Percentiles rank a stretch among this genome's conserved stretches.
phyloP scores from a whole-genome alignment of 2,888 invertebrate species.

The Ophraella communa region DNA sequence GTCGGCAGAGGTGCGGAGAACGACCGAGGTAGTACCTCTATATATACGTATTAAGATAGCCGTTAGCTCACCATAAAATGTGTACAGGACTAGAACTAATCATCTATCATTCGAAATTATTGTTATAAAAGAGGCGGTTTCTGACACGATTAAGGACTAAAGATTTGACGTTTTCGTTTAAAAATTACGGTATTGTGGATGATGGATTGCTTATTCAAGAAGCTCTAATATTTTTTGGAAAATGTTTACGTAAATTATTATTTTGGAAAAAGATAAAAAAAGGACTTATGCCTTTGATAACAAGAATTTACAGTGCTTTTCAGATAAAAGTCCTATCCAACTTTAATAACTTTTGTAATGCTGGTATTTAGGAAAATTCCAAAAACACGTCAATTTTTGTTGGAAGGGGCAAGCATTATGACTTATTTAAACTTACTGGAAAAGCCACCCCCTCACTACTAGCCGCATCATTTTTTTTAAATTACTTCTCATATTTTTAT shows the following conservation, averaged over 20 bases:
- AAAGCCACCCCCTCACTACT: too few relatives aligned
- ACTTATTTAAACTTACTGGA: too few relatives aligned
- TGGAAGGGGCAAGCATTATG: too few relatives aligned
- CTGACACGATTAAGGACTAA: constrained; percentile 39
- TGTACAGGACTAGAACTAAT: constrained; percentile 40
- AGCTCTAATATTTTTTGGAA: not conserved
- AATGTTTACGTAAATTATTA: not conserved
- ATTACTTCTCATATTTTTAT: too few relatives aligned
- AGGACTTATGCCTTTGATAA: too few relatives aligned
- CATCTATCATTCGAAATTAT: constrained; percentile 46
- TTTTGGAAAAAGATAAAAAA: too few relatives aligned
- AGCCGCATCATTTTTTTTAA: too few relatives aligned
- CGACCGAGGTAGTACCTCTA: constrained; percentile 28
- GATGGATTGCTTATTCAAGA: constrained; percentile 11
- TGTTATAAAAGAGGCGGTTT: constrained; percentile 42
- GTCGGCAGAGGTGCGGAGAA: constrained; percentile 40
- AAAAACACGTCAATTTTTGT: too few relatives aligned
- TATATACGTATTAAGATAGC: constrained; percentile 25
- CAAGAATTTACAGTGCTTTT: too few relatives aligned
- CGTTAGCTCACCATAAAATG: constrained; percentile 32
- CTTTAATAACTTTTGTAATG: too few relatives aligned
- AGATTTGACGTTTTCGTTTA: constrained; percentile 22
- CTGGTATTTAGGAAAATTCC: too few relatives aligned
- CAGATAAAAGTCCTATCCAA: too few relatives aligned
- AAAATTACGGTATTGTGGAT: constrained; percentile 8